Evolutionary conservation across 2,113 vertebrate genomes (phyloP), one percentile per base, ranked within the genome.

Genomic region (Cathartes aura): DNA sequence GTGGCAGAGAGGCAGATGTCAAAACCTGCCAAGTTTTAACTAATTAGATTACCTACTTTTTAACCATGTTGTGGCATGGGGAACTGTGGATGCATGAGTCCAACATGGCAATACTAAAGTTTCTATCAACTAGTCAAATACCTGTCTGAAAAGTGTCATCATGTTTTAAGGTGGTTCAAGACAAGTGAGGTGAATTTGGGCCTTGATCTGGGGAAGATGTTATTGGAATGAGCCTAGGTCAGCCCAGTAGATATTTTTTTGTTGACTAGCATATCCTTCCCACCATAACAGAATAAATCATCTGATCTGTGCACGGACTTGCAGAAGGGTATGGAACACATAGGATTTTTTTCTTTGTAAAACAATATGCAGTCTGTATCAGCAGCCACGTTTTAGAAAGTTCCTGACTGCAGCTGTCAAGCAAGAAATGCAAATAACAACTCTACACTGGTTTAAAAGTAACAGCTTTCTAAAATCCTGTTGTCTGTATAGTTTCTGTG

Each of bases 371-470:
- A 63, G 43, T 59, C 59, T 83, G 29, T 56, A 81, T 87, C 92
- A 95, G 36, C 32, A 78, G 34, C 15, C 47, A 74, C 4, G 0
- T 74, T 91, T 97, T 83, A 73, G 47, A 82, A 89, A 90, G 67
- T 24, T 95, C 48, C 21, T 3, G 6, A 75, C 62, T 85, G 89
- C 83, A 91, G 60, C 81, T 93, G 95, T 95, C 94, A 95, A 78
- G 68, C 34, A 95, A 92, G 60, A 88, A 83, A 91, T 67, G 56
- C 73, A 94, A 90, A 87, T 84, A 71, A 73, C 38, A 89, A 53
- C 64, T 81, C 70, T 43, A 63, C 0, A 0, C n/a, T 53, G 70
- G 43, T 62, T 97, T 91, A 85, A 94, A 95, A 89, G 64, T 40
- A 89, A 85, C 56, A 89, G 64, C 43, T 91, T 93, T 93, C 81